These are phyloP conservation scores for Ramazzottius varieornatus DNA, from an alignment of 2,888 invertebrate genomes.

Conservation along the genomic window DNA sequence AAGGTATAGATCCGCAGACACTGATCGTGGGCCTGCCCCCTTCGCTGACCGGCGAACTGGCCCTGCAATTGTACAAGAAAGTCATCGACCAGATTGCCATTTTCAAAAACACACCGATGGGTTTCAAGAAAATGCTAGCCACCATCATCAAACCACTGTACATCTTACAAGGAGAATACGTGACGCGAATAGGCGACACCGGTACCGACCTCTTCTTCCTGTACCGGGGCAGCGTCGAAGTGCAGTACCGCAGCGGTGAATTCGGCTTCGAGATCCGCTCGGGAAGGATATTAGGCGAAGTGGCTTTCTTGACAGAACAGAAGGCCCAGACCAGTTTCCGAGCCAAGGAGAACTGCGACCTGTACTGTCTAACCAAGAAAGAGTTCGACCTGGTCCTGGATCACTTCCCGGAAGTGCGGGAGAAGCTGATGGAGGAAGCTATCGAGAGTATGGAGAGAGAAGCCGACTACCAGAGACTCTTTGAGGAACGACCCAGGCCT, in stretches of 20 bases:
- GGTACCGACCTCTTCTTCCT: conserved; percentile 11
- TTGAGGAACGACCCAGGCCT: background rate
- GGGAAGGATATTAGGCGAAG: conserved; percentile 11
- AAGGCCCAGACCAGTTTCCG: background rate
- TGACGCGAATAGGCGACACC: conserved; percentile 10
- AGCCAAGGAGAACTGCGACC: background rate
- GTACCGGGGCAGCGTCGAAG: conserved; percentile 10
- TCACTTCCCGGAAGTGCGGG: background rate
- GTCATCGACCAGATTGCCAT: conserved; percentile 9
- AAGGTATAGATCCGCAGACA: conserved; percentile 10
- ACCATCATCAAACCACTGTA: conserved; percentile 9
- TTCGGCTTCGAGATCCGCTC: conserved; percentile 8
- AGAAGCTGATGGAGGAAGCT: background rate
- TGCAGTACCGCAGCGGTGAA: conserved; percentile 9
- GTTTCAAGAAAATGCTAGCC: conserved; percentile 11
- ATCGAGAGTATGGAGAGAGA: background rate
- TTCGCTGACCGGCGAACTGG: conserved; percentile 10
- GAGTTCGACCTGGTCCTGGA: background rate
- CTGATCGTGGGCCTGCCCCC: conserved; percentile 10
- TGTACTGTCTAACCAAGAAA: background rate
- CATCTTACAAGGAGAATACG: conserved; percentile 10
- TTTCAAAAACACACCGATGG: conserved; percentile 9
- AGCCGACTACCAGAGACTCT: background rate
- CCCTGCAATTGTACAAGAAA: conserved; percentile 9
- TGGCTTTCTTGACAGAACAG: conserved; percentile 9